Percentiles rank a stretch among this genome's conserved stretches.
Evolutionary conservation across 2,888 invertebrate species (phyloP).

Genomic region (Cephus spinipes): DNA sequence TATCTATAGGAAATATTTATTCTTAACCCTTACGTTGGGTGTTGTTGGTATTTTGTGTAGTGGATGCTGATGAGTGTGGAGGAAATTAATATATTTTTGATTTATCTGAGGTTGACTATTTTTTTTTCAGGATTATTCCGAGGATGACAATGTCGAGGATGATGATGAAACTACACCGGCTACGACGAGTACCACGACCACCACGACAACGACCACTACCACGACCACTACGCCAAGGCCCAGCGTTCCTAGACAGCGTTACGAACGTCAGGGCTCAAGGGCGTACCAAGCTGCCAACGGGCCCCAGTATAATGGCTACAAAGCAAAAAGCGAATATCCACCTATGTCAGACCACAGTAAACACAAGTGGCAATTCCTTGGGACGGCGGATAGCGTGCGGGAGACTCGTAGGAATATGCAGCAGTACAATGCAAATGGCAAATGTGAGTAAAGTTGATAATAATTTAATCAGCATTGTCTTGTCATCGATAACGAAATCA

Average conservation of each 20-base stretch:
- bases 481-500: too few relatives aligned
- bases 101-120: conserved; percentile 3
- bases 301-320: conserved; percentile 43
- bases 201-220: conserved; percentile 61
- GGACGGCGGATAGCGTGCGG: conserved; percentile 53
- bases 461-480: background rate
- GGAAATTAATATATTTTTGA: background rate
- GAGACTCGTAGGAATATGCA: conserved; percentile 51
- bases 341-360: conserved; percentile 54
- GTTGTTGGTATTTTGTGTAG: background rate
- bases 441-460: conserved; percentile 43
- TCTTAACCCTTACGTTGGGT: background rate
- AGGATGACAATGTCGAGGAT: conserved; percentile 52
- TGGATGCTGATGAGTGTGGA: background rate
- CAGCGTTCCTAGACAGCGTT: conserved; percentile 41
- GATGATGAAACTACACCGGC: conserved; percentile 34
- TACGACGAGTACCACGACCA: conserved; percentile 53
- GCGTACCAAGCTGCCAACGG: conserved; percentile 32
- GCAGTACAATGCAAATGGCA: conserved; percentile 48
- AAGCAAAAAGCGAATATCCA: conserved; percentile 53
- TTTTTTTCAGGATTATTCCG: conserved; percentile 51
- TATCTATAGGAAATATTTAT: background rate
- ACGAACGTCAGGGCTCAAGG: conserved; percentile 42
- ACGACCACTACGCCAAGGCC: conserved; percentile 61
- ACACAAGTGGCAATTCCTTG: conserved; percentile 57